phyloP scores from a whole-genome alignment of 2,888 invertebrate species.

The Drosophila nr. perissopoda region DNA sequence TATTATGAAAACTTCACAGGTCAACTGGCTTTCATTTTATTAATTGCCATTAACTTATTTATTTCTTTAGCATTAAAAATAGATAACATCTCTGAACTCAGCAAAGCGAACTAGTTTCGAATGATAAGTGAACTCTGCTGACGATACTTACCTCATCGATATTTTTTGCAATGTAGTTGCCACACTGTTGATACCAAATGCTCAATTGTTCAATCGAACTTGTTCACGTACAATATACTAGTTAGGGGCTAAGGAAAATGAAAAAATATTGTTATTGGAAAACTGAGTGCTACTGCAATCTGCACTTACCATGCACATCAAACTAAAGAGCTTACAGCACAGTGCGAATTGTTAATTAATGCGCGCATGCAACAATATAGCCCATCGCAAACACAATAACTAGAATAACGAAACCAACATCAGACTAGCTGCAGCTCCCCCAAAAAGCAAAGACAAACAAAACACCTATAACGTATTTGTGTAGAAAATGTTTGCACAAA shows the following conservation, averaged over 20 bases:
- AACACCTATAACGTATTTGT: conserved; percentile 33
- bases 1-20: neutral
- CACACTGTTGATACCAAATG: conserved; percentile 19
- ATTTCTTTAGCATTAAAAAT: neutral
- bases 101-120: neutral
- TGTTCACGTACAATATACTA: conserved; percentile 30
- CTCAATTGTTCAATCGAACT: conserved; percentile 13
- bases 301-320: conserved; percentile 41
- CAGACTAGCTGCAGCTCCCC: conserved; percentile 28
- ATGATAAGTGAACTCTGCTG: neutral
- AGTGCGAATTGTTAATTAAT: conserved; percentile 32
- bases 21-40: neutral
- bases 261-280: conserved; percentile 64
- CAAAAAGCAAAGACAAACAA: conserved; percentile 26
- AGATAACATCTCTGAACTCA: neutral
- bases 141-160: conserved; percentile 21
- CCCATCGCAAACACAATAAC: conserved; percentile 48
- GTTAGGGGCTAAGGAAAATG: conserved; percentile 51
- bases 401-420: conserved; percentile 14
- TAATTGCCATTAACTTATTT: neutral
- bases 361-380: conserved; percentile 29
- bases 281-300: conserved; percentile 39
- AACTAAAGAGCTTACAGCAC: conserved; percentile 22
- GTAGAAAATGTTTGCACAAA: conserved; percentile 87
- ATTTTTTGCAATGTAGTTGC: conserved; percentile 9